Conservation (phyloP, 2,113 vertebrate species). For the Sceloporus tristichus region DNA sequence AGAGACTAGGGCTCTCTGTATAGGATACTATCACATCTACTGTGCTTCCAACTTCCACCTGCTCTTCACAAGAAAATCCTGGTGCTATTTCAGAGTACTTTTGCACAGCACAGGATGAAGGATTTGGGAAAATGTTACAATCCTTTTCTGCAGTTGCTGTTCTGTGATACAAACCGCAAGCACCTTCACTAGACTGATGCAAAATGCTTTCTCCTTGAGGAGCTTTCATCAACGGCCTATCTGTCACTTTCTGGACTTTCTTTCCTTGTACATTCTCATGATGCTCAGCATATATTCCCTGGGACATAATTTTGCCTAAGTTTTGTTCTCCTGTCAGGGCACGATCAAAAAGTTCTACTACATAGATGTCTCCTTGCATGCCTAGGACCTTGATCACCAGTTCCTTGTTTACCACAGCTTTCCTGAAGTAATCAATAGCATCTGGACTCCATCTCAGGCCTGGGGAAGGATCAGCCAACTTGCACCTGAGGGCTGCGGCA, state of each 20-base stretch:
- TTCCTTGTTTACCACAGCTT: slow-evolving; percentile 82
- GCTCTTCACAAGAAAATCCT: slow-evolving; percentile 30
- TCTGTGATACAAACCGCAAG: background rate
- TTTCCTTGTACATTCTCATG: slow-evolving; percentile 56
- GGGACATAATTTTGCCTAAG: slow-evolving; percentile 81
- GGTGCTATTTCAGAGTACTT: slow-evolving; percentile 56
- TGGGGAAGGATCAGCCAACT: slow-evolving; percentile 81
- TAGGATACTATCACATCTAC: slow-evolving; percentile 86
- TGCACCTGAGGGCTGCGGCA: slow-evolving; percentile 84
- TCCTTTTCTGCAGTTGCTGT: background rate
- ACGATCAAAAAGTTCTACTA: slow-evolving; percentile 83
- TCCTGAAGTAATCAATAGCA: slow-evolving; percentile 83
- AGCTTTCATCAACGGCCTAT: background rate
- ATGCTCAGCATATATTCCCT: slow-evolving; percentile 76
- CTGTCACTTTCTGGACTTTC: background rate
- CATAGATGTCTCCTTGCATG: slow-evolving; percentile 71
- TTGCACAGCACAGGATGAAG: slow-evolving; percentile 1
- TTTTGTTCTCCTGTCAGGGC: slow-evolving; percentile 79
- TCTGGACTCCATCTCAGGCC: slow-evolving; percentile 80
- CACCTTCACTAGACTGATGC: background rate
- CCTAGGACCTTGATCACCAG: slow-evolving; percentile 79
- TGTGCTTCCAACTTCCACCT: slow-evolving; percentile 86
- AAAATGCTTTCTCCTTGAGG: background rate
- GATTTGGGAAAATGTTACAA: slow-evolving; percentile 2
- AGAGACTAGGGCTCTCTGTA: slow-evolving; percentile 85